These are phyloP conservation scores for Diogma glabrata DNA, from an alignment of 2,888 invertebrate genomes.

Conservation along the genomic window DNA sequence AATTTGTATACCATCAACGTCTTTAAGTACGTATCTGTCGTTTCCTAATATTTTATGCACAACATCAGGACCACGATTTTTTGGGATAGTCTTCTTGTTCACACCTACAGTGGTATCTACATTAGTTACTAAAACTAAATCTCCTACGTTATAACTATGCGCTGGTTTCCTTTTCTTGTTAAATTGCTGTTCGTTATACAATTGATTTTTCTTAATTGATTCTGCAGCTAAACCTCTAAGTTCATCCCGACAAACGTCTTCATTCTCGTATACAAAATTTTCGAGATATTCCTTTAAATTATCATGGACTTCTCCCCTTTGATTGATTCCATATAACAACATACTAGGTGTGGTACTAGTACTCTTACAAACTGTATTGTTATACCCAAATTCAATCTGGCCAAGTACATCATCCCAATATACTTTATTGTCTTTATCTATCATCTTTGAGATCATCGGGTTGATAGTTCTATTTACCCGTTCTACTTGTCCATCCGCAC, in stretches of 20 bases:
- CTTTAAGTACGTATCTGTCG: background rate
- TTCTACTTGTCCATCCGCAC: background rate
- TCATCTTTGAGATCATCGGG: background rate
- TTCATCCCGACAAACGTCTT: background rate
- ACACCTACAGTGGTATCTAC: background rate
- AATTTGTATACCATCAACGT: background rate
- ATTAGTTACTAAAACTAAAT: background rate
- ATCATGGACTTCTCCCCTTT: background rate
- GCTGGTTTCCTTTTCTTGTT: background rate
- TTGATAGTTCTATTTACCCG: background rate
- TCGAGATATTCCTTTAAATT: background rate
- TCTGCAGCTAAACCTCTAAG: background rate
- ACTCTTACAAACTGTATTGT: background rate
- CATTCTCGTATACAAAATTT: background rate
- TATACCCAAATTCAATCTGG: background rate
- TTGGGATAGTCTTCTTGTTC: background rate
- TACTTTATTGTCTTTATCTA: background rate
- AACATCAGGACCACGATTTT: background rate
- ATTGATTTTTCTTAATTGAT: background rate
- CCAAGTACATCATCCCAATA: background rate
- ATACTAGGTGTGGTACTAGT: background rate
- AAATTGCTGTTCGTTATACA: background rate
- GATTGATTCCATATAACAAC: background rate
- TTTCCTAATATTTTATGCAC: background rate
- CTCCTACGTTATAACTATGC: background rate